Base-by-base conservation (phyloP, 2,797 vertebrate genomes). In the Sternarchorhynchus goeldii region DNA sequence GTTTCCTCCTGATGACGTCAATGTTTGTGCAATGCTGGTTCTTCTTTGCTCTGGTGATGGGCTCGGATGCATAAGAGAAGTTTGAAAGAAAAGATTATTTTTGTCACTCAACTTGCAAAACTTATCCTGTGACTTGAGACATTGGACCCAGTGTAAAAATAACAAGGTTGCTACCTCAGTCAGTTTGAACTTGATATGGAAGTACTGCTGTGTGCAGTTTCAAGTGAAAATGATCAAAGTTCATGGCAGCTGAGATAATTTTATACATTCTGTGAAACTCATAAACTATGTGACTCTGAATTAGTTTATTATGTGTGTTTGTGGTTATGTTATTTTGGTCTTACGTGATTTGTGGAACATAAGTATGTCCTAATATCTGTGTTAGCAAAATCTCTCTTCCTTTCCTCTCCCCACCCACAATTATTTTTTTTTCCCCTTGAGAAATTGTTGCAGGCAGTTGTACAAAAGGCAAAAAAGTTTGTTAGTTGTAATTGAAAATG, bases 291-390 rank as follows among this genome's bases (percentile, higher is more conserved):
- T 29, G 3, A 17, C 34, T 12, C 1, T 1, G 4, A 12, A 25
- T 5, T 16, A 25, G 21, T 17, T 16, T 34, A n/a, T 65, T 21
- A 69, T 63, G 16, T 64, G 45, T 17, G 6, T 58, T 36, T 62
- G 25, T 4, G 7, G 5, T 18, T 41, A 66, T 66, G 50, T 67
- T 77, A 17, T 73, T 67, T 62, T 20, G 81, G 65, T 75, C 4
- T 41, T 67, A 39, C 16, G 29, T 65, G 41, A 56, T 36, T 3
- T 72, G 25, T 80, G 63, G 74, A 86, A 79, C 76, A 59, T 25
- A 63, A 60, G 41, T 75, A 64, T 85, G 84, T 73, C 82, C 78
- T 80, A 69, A 75, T 55, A 72, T 65, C 57, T 45, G 39, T 63
- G 69, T 85, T 76, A 73, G 77, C 76, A 70, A 20, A 59, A 63